These are phyloP conservation scores for Oceanites oceanicus DNA, from an alignment of 2,113 vertebrate species.

Conservation along the genomic window DNA sequence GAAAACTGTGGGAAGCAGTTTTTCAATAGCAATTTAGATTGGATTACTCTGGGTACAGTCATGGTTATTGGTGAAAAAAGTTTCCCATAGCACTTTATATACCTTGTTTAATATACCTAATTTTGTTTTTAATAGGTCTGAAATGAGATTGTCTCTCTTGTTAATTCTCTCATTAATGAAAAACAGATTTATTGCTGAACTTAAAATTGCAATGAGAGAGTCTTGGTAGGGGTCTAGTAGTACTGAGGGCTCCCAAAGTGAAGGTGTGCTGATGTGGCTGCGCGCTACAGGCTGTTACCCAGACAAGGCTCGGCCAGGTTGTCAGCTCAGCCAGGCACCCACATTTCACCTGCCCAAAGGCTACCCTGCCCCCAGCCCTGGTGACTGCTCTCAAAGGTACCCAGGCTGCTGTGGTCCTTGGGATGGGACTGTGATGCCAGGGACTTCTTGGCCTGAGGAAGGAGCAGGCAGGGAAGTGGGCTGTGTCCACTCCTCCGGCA, in stretches of 20 bases:
- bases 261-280: neutral
- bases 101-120: conserved; percentile 31
- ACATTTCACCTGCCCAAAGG: rapidly evolving
- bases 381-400: neutral
- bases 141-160: conserved; percentile 42
- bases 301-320: rapidly evolving
- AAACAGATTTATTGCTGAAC: conserved; percentile 34
- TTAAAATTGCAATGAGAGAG: neutral
- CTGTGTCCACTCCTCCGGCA: neutral
- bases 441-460: neutral
- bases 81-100: conserved; percentile 11
- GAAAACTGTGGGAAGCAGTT: neutral
- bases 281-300: rapidly evolving
- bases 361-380: neutral
- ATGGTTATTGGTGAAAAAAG: neutral
- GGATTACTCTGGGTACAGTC: neutral
- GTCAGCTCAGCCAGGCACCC: rapidly evolving
- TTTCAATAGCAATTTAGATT: conserved; percentile 16
- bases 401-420: neutral
- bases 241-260: neutral
- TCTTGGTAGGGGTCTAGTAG: neutral
- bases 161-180: conserved; percentile 56
- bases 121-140: conserved; percentile 50
- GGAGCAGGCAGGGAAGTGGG: rapidly evolving
- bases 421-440: rapidly evolving